phyloP scores from a whole-genome alignment of 2,113 vertebrate genomes.

The Chaetura pelagica region DNA sequence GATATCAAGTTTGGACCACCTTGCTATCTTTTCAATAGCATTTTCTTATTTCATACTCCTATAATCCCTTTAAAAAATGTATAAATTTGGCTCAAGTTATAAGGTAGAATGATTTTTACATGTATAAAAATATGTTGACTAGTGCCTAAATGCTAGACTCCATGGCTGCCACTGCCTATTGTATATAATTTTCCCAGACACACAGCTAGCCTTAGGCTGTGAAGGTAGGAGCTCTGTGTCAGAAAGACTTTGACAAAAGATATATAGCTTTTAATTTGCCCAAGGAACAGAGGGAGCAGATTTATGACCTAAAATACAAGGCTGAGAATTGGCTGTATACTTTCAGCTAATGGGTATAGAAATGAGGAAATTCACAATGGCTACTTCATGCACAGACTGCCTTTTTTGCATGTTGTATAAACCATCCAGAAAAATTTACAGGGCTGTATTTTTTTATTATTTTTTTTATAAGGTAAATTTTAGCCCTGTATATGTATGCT shows the following conservation, averaged over 20 bases:
- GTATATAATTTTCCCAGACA: constrained; percentile 54
- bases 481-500: neutral
- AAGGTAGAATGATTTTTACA: constrained; percentile 32
- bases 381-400: neutral
- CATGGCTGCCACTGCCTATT: constrained; percentile 57
- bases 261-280: constrained; percentile 78
- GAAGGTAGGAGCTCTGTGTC: constrained; percentile 63
- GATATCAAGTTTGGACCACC: neutral
- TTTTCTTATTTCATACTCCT: constrained; percentile 29
- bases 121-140: constrained; percentile 59
- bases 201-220: constrained; percentile 65
- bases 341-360: constrained; percentile 59
- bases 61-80: constrained; percentile 36
- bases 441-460: neutral
- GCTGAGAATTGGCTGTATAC: constrained; percentile 64
- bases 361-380: constrained; percentile 43
- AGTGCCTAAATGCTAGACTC: constrained; percentile 47
- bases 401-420: constrained; percentile 47
- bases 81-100: constrained; percentile 1
- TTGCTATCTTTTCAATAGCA: neutral
- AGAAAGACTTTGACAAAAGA: constrained; percentile 72
- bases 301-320: constrained; percentile 65
- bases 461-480: neutral
- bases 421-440: constrained; percentile 39
- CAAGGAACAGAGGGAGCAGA: constrained; percentile 57